These are phyloP conservation scores for Cynopterus brachyotis DNA, from an alignment of 2,113 vertebrate species.

Conservation along the genomic window DNA sequence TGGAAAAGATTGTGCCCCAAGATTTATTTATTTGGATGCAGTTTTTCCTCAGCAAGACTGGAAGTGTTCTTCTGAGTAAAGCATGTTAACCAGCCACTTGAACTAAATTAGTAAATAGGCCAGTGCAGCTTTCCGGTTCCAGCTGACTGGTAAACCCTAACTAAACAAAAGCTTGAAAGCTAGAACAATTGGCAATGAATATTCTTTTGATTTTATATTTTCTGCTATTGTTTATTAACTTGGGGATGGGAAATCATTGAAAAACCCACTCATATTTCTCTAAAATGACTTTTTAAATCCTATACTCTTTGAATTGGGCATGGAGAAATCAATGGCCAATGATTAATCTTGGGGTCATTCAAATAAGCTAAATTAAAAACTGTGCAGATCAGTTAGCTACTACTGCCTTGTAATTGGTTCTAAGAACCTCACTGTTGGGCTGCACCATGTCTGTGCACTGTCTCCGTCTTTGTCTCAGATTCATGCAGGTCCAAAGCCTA, in stretches of 20 bases:
- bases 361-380: background rate
- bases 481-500: accelerated
- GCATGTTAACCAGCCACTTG: background rate
- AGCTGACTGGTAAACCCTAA: background rate
- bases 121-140: background rate
- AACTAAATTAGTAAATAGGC: background rate
- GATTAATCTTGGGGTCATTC: background rate
- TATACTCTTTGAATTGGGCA: background rate
- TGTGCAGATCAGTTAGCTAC: background rate
- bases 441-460: background rate
- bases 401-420: background rate
- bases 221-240: background rate
- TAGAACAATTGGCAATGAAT: background rate
- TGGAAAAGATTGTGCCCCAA: conserved; percentile 25
- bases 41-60: background rate
- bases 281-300: background rate
- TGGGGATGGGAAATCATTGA: background rate
- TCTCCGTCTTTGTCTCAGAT: background rate
- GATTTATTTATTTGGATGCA: background rate
- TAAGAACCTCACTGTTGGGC: background rate
- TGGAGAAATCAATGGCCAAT: background rate
- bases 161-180: background rate
- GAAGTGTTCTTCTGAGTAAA: background rate
- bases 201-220: background rate
- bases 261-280: background rate